Evolutionary conservation across 2,888 invertebrate species (phyloP).

Genomic region (Thera britannica): DNA sequence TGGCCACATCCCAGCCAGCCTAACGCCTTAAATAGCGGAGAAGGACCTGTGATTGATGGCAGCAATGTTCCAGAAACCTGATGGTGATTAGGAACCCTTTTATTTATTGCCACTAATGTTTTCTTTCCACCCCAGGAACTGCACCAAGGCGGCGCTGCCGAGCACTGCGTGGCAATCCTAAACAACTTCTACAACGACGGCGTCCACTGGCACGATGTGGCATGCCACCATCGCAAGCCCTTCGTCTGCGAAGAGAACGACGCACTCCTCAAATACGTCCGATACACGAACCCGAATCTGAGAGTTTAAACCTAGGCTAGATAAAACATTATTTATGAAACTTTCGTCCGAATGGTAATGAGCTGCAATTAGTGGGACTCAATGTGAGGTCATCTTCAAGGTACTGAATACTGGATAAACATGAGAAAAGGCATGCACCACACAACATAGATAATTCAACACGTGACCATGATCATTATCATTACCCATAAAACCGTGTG

Average conservation of each 20-base stretch:
- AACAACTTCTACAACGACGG: slow-evolving; percentile 97
- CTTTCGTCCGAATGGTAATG: slow-evolving; percentile 38
- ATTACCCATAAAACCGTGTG: too few species aligned
- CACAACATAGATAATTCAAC: too few species aligned
- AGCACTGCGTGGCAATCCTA: slow-evolving; percentile 93
- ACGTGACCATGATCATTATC: too few species aligned
- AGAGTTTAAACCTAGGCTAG: slow-evolving; percentile 81
- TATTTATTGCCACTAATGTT: neutral
- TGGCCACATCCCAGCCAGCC: too few species aligned
- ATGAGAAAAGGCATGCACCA: neutral
- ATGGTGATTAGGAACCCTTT: neutral
- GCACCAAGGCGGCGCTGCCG: slow-evolving; percentile 92
- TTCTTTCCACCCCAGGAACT: slow-evolving; percentile 82
- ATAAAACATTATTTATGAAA: slow-evolving; percentile 39
- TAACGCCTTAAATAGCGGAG: too few species aligned
- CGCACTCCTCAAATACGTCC: slow-evolving; percentile 92
- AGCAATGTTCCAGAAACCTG: too few species aligned
- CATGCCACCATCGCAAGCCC: slow-evolving; percentile 95
- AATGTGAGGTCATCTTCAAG: neutral
- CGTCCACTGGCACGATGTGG: slow-evolving; percentile 96
- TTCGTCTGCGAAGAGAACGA: slow-evolving; percentile 96
- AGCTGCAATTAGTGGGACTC: slow-evolving; percentile 28
- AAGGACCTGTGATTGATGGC: too few species aligned
- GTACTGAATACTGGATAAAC: neutral
- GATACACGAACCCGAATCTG: slow-evolving; percentile 92